Conservation (phyloP, 2,888 invertebrate species). For the Tenodera sinensis region DNA sequence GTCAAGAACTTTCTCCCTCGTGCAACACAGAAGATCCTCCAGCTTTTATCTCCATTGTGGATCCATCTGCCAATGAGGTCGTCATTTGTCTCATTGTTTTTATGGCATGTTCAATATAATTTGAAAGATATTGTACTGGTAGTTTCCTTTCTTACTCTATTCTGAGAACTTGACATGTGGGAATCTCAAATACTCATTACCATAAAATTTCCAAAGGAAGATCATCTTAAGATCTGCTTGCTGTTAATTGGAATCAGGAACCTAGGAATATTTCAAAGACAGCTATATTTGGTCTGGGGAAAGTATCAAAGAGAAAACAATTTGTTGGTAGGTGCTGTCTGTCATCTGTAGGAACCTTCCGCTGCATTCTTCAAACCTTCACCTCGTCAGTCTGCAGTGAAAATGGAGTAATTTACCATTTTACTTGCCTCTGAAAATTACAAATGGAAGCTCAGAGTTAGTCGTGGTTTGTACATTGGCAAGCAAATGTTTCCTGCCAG, state of each 20-base stretch:
- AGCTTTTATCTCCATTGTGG: neutral
- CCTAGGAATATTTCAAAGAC: too few species aligned
- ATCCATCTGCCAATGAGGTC: neutral
- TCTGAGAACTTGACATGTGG: too few species aligned
- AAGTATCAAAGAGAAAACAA: constrained; percentile 5
- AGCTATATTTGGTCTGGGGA: too few species aligned
- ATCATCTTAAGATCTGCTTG: too few species aligned
- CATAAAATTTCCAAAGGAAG: too few species aligned
- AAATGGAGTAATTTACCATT: constrained; percentile 19
- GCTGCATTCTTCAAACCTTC: neutral
- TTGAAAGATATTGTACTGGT: too few species aligned
- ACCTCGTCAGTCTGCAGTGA: neutral
- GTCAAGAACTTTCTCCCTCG: neutral
- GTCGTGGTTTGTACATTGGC: neutral
- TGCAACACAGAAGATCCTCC: neutral
- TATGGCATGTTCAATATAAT: too few species aligned
- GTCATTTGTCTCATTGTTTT: neutral
- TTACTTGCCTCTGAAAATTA: constrained; percentile 25
- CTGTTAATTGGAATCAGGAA: too few species aligned
- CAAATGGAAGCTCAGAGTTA: constrained; percentile 23
- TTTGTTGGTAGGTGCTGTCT: neutral
- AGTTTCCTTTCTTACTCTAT: too few species aligned
- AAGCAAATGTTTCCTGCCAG: too few species aligned
- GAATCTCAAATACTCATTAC: too few species aligned
- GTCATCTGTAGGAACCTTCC: constrained; percentile 1